A percentile compares a stretch with the other conserved stretches of the same genome.
These are phyloP conservation scores for Lanistes nyassanus DNA, from an alignment of 1,140 invertebrate genomes.

Conservation along the genomic window DNA sequence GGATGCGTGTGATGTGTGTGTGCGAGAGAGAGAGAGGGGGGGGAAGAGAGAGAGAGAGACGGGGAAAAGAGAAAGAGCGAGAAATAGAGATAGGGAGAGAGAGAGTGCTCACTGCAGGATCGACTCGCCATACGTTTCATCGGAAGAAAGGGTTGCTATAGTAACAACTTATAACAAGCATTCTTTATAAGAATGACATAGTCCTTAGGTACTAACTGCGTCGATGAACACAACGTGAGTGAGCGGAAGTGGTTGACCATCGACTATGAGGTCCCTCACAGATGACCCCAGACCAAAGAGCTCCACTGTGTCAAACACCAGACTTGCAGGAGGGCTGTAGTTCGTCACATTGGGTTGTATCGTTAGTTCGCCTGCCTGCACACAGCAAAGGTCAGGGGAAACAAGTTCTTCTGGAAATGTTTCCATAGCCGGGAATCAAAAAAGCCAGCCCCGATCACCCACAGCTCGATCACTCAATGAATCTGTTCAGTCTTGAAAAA, in stretches of 20 bases:
- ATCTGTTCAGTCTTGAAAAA: not conserved
- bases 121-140: too few relatives aligned
- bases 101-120: not conserved
- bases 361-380: constrained; percentile 2
- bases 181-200: not conserved
- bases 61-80: constrained; percentile 23
- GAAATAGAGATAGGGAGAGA: not conserved
- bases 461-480: not conserved
- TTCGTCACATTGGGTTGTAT: too few relatives aligned
- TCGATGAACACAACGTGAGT: not conserved
- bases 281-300: constrained; percentile 1
- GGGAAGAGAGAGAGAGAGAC: not conserved
- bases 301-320: constrained; percentile 6
- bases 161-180: too few relatives aligned
- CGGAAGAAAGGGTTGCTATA: not conserved
- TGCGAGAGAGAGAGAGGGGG: not conserved
- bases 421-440: too few relatives aligned
- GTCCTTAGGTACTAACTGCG: not conserved
- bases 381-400: too few relatives aligned
- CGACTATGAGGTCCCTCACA: not conserved
- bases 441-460: not conserved
- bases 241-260: not conserved
- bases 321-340: not conserved
- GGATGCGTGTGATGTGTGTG: not conserved
- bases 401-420: too few relatives aligned